Base-by-base conservation (phyloP, 2,888 invertebrate genomes). In the Drosophila kambysellisi region DNA sequence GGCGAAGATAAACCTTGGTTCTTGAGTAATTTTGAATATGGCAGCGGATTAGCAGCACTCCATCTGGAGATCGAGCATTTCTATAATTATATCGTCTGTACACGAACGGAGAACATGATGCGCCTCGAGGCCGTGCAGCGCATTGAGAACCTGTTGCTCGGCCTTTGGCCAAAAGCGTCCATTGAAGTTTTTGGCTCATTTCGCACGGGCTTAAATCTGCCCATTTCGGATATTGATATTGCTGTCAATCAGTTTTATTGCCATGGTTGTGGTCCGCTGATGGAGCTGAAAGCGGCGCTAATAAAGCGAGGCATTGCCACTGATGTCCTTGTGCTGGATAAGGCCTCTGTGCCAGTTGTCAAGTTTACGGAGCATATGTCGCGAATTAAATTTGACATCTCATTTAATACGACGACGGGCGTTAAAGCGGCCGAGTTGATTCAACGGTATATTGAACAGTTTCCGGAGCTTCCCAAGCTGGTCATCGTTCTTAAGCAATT, bases 11-110 rank as follows among this genome's bases (percentile, higher is more conserved):
- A 77, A 30, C 78, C 86, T 2, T 88, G 86, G 86, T 57, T 64
- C 3, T 29, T 73, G 33, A 30, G 58, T 15, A 57, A 70, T 48
- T 75, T 69, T 50, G 41, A 70, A 12, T 89, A 89, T 57, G 72
- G 83, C 11, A 69, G 50, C n/a, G 90, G 86, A 0, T 53, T 76
- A 4, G 32, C 53, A 2, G 81, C 76, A 1, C 58, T 86, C 6
- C 86, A 86, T 39, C 67, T 65, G 15, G 90, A 89, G 50, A 86
- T 86, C 20, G 86, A 89, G 25, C 79, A 85, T 46, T 89, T 86
- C 12, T 85, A 82, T 50, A 62, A 56, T 8, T 89, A 79, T 39
- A 85, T 88, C 9, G 52, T 59, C 11, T 53, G 73, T 2, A 80
- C 90, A 4, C 69, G 73, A 0, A 83, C 68, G 0, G 83, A 86